Evolutionary conservation across 2,888 invertebrate genomes (phyloP).

Genomic region (Operophtera brumata): DNA sequence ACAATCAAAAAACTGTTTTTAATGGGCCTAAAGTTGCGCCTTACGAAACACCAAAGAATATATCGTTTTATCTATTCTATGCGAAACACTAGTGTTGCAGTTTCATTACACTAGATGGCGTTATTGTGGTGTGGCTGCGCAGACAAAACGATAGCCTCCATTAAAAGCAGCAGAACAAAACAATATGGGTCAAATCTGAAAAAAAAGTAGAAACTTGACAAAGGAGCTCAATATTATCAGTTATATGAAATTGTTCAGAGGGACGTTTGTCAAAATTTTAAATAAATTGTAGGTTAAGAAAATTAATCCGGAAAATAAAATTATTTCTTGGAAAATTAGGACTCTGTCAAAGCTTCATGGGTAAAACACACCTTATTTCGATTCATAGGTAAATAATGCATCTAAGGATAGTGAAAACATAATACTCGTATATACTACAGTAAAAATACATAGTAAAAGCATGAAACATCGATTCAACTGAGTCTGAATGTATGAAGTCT

Average conservation of each 20-base stretch:
- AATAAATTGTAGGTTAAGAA: conserved; percentile 3
- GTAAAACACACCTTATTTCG: conserved; percentile 6
- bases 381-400: conserved; percentile 22
- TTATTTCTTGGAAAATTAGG: background rate
- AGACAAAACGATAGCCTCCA: conserved; percentile 9
- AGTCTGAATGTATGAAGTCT: conserved; percentile 10
- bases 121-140: background rate
- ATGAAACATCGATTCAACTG: conserved; percentile 6
- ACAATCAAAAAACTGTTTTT: conserved; percentile 28
- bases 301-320: conserved; percentile 18
- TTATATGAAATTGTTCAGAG: background rate
- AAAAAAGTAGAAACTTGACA: conserved; percentile 30
- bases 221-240: conserved; percentile 6
- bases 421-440: background rate
- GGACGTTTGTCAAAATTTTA: conserved; percentile 13
- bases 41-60: conserved; percentile 1
- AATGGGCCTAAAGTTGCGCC: conserved; percentile 17
- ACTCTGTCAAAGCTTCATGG: too few relatives aligned
- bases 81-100: too few relatives aligned
- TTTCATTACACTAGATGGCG: conserved; percentile 15
- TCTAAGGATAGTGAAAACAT: background rate
- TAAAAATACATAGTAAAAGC: conserved; percentile 4
- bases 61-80: too few relatives aligned
- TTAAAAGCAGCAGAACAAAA: conserved; percentile 29
- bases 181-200: conserved; percentile 35